These are phyloP conservation scores for Mythimna vitellina DNA, from an alignment of 2,888 invertebrate species.

Conservation along the genomic window DNA sequence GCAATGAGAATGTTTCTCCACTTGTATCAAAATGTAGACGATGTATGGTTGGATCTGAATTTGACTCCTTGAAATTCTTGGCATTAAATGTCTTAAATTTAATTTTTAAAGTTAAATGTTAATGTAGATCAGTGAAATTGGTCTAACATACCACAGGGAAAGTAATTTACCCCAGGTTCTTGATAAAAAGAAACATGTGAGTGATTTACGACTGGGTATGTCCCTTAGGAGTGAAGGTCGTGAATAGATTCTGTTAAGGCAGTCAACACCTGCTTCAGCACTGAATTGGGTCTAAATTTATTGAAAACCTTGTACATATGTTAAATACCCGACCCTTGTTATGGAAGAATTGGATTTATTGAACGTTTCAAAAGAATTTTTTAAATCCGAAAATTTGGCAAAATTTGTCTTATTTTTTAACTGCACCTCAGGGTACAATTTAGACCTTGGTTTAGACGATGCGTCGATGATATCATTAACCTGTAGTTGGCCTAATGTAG, in stretches of 20 bases:
- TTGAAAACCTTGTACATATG: slow-evolving; percentile 29
- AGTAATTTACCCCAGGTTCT: slow-evolving; percentile 29
- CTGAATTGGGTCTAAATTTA: slow-evolving; percentile 56
- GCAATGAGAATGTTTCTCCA: too few species aligned
- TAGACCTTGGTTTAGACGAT: too few species aligned
- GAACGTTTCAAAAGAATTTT: not conserved
- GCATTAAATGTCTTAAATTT: too few species aligned
- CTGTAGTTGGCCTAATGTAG: too few species aligned
- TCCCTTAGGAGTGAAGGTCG: slow-evolving; percentile 59
- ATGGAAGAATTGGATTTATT: not conserved
- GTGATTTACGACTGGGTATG: slow-evolving; percentile 44
- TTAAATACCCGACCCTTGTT: slow-evolving; percentile 9
- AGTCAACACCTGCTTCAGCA: slow-evolving; percentile 61
- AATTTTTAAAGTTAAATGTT: too few species aligned
- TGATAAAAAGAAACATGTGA: slow-evolving; percentile 39
- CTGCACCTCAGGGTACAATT: too few species aligned
- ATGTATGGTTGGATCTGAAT: too few species aligned
- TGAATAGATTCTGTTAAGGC: slow-evolving; percentile 63
- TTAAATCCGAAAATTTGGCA: too few species aligned
- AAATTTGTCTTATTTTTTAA: not conserved
- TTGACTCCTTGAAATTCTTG: too few species aligned
- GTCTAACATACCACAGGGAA: not conserved
- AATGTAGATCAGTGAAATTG: not conserved
- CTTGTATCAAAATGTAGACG: too few species aligned
- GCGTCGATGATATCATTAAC: too few species aligned